A percentile compares a stretch with the other conserved stretches of the same genome.
These are phyloP conservation scores for Bathynomus jamesi DNA, from an alignment of 1,140 invertebrate species.

Conservation along the genomic window DNA sequence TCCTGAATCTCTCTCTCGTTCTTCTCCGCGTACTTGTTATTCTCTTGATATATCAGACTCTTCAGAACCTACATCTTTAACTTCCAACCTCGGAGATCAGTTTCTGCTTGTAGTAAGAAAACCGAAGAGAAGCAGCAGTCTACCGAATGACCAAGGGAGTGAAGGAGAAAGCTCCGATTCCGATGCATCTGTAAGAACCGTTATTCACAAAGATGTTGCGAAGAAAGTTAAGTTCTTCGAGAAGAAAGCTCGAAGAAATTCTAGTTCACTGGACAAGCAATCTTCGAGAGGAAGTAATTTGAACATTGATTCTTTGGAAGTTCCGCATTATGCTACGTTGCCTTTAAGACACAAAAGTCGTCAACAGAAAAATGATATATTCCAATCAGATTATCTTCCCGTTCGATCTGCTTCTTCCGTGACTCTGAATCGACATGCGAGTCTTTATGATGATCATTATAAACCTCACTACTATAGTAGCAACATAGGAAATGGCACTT, in stretches of 20 bases:
- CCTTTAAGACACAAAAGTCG: slow-evolving; percentile 38
- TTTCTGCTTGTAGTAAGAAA: slow-evolving; percentile 32
- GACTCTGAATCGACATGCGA: slow-evolving; percentile 33
- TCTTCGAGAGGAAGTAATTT: slow-evolving; percentile 27
- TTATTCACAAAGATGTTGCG: slow-evolving; percentile 52
- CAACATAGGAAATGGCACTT: no score
- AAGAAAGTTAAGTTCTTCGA: slow-evolving; percentile 73
- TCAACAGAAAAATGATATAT: slow-evolving; percentile 38
- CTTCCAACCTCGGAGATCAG: slow-evolving; percentile 29
- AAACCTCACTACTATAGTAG: not conserved
- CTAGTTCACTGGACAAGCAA: slow-evolving; percentile 31
- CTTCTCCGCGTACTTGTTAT: slow-evolving; percentile 50
- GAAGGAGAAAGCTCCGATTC: slow-evolving; percentile 35
- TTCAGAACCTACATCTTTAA: slow-evolving; percentile 39
- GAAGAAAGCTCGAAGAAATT: slow-evolving; percentile 43
- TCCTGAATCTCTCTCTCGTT: slow-evolving; percentile 29
- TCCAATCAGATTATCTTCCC: slow-evolving; percentile 38
- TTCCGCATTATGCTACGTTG: slow-evolving; percentile 41
- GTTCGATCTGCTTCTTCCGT: slow-evolving; percentile 40
- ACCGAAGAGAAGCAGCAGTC: slow-evolving; percentile 28
- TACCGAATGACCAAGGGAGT: slow-evolving; percentile 23
- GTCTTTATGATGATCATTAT: slow-evolving; percentile 18
- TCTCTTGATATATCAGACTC: slow-evolving; percentile 49
- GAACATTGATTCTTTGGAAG: slow-evolving; percentile 21
- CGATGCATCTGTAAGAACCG: slow-evolving; percentile 37